Conservation (phyloP, 2,888 invertebrate genomes). For the Sicus ferrugineus region DNA sequence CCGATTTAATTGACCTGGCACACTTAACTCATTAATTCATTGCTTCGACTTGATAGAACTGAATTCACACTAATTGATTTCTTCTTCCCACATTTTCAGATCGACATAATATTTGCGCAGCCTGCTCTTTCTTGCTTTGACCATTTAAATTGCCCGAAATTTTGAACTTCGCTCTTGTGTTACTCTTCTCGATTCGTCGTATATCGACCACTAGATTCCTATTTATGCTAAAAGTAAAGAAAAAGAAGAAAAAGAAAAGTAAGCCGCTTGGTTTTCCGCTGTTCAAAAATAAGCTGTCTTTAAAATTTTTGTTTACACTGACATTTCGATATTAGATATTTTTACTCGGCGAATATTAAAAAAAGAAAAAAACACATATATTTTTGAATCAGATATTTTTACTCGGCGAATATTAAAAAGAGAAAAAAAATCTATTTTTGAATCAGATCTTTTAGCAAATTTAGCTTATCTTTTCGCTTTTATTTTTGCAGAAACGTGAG, state of each 20-base stretch:
- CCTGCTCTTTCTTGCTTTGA: too few species aligned
- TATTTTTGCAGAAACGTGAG: slow-evolving; percentile 28
- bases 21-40: too few species aligned
- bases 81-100: too few species aligned
- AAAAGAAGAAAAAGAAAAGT: not conserved
- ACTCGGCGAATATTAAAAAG: not conserved
- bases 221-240: not conserved
- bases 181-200: too few species aligned
- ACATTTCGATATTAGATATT: slow-evolving; percentile 28
- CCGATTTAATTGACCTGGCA: too few species aligned
- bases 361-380: slow-evolving; percentile 11
- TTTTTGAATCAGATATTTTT: slow-evolving; percentile 19
- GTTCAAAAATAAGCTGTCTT: slow-evolving; percentile 22
- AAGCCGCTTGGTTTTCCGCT: not conserved
- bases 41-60: too few species aligned
- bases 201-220: too few species aligned
- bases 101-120: too few species aligned
- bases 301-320: slow-evolving; percentile 25
- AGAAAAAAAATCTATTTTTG: slow-evolving; percentile 18
- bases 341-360: slow-evolving; percentile 7
- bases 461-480: slow-evolving; percentile 24
- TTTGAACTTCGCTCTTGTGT: too few species aligned
- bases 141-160: too few species aligned
- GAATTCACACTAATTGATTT: too few species aligned
- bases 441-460: slow-evolving; percentile 10